Conservation (phyloP, 2,888 invertebrate genomes). For the Abrostola triplasia region DNA sequence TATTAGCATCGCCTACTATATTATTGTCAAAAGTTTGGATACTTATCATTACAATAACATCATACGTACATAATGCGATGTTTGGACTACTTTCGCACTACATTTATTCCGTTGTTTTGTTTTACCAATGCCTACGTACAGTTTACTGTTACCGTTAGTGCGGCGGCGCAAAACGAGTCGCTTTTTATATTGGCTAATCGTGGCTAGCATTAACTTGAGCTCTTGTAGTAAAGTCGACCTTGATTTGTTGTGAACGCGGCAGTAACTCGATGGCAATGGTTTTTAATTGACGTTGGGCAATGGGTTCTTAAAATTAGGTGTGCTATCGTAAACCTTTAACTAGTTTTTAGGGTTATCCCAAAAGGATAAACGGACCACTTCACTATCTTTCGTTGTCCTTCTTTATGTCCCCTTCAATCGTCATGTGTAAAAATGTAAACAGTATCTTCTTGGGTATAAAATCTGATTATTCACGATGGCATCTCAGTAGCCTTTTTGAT, state of each 20-base stretch:
- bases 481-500: constrained; percentile 9
- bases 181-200: constrained; percentile 17
- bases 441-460: too few relatives aligned
- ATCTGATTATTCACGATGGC: constrained; percentile 19
- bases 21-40: neutral
- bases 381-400: too few relatives aligned
- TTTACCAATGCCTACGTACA: constrained; percentile 1
- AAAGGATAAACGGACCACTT: too few relatives aligned
- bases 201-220: constrained; percentile 6
- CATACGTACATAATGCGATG: constrained; percentile 3
- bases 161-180: constrained; percentile 7
- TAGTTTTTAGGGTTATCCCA: too few relatives aligned
- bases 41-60: constrained; percentile 10
- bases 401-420: too few relatives aligned
- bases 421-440: too few relatives aligned
- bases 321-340: neutral
- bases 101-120: constrained; percentile 2
- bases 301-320: neutral
- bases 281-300: too few relatives aligned
- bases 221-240: neutral
- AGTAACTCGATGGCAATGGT: neutral
- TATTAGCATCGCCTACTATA: constrained; percentile 4
- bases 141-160: constrained; percentile 24
- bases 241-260: neutral
- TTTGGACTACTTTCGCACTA: neutral